phyloP scores from a whole-genome alignment of 1,140 invertebrate genomes.

The Ooceraea biroi region DNA sequence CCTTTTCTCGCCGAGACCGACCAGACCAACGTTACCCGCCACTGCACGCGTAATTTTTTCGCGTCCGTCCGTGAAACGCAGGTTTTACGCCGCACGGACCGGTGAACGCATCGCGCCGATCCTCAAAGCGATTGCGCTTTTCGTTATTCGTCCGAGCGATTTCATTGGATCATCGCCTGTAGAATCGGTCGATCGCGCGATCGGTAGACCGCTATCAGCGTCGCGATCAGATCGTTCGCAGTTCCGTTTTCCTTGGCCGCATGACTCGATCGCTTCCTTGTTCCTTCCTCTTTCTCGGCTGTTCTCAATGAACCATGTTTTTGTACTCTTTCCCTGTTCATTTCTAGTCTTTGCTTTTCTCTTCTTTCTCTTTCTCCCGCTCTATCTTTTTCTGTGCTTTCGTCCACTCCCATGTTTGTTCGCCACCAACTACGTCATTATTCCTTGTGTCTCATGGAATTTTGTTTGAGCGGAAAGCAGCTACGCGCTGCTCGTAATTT shows the following conservation, averaged over 20 bases:
- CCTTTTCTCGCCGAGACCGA: not conserved
- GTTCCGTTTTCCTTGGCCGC: constrained; percentile 23
- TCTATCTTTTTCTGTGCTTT: not conserved
- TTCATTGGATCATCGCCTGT: constrained; percentile 63
- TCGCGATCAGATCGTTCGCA: constrained; percentile 41
- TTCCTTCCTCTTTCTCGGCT: constrained; percentile 11
- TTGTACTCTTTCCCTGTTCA: constrained; percentile 34
- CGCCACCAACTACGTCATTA: constrained; percentile 12
- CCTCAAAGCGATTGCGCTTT: constrained; percentile 71
- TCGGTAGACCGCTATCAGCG: constrained; percentile 69
- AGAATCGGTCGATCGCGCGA: constrained; percentile 10
- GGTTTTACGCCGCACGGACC: constrained; percentile 47
- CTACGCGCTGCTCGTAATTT: constrained; percentile 51
- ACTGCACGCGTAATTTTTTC: constrained; percentile 43
- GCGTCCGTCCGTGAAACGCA: constrained; percentile 51
- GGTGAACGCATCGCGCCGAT: constrained; percentile 29
- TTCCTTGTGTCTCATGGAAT: constrained; percentile 47
- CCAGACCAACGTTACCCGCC: constrained; percentile 29
- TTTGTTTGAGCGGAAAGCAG: constrained; percentile 40
- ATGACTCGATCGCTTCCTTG: not conserved
- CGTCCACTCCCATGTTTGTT: not conserved
- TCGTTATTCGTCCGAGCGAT: constrained; percentile 68
- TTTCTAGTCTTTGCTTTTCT: constrained; percentile 2
- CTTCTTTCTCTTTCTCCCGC: not conserved
- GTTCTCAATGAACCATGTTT: constrained; percentile 53